Conservation (phyloP, 2,797 vertebrate genomes). For the Myioborus miniatus region DNA sequence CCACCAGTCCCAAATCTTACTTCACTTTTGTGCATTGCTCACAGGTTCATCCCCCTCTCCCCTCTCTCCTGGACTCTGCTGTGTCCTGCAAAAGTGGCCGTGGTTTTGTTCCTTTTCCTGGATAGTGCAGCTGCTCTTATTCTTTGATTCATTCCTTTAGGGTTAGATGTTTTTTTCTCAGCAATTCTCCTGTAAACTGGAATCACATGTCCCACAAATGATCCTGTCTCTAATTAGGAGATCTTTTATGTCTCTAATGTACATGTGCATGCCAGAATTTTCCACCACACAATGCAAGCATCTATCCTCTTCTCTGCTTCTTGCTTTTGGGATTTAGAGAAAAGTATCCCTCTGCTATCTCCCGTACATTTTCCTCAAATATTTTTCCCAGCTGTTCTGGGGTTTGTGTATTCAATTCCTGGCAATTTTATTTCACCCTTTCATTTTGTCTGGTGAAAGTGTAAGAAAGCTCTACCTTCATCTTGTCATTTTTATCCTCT, state of each 20-base stretch:
- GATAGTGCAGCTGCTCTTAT: background rate
- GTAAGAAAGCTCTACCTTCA: background rate
- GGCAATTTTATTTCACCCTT: background rate
- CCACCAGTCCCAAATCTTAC: background rate
- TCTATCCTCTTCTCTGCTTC: background rate
- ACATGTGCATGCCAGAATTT: slow-evolving; percentile 62
- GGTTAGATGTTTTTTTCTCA: slow-evolving; percentile 26
- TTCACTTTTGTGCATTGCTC: background rate
- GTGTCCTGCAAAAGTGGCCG: accelerated
- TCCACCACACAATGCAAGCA: background rate
- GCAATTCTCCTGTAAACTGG: slow-evolving; percentile 40
- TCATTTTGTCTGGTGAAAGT: background rate
- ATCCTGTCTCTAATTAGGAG: slow-evolving; percentile 61
- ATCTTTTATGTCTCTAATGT: slow-evolving; percentile 54
- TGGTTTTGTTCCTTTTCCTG: background rate
- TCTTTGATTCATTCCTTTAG: slow-evolving; percentile 44
- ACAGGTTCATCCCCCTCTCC: background rate
- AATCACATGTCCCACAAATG: slow-evolving; percentile 61
- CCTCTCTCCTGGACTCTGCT: background rate
- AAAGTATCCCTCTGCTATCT: background rate
- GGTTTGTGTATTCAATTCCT: background rate
- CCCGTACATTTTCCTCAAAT: background rate
- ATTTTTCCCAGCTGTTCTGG: background rate
- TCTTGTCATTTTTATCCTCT: background rate
- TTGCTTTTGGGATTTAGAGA: background rate